Conservation (phyloP, 2,113 vertebrate species). For the Felis catus region DNA sequence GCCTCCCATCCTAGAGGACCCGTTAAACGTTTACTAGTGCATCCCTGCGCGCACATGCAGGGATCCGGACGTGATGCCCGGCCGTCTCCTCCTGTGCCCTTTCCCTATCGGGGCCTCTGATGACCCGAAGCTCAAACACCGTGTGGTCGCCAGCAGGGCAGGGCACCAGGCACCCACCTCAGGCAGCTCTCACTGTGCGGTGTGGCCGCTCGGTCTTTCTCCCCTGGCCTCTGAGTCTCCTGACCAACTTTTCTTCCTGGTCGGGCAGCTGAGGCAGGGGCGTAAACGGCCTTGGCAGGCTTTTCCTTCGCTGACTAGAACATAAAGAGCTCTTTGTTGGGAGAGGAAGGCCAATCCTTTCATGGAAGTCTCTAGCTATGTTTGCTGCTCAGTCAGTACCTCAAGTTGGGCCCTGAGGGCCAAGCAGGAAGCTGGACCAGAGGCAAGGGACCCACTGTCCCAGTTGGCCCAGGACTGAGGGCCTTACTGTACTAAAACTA, state of each 20-base stretch:
- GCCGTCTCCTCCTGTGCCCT: neutral
- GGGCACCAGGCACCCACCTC: neutral
- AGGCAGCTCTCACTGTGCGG: no score
- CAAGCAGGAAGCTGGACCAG: neutral
- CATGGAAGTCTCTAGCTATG: neutral
- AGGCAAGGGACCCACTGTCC: neutral
- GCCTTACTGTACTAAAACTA: neutral
- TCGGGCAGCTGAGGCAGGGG: neutral
- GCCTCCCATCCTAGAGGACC: neutral
- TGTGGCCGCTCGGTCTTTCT: neutral
- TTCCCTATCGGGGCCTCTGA: neutral
- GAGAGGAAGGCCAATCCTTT: neutral
- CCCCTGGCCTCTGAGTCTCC: accelerated
- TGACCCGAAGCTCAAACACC: neutral
- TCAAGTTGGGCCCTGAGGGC: neutral
- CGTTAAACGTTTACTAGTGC: no score
- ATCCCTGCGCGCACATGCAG: accelerated
- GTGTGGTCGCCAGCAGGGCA: no score
- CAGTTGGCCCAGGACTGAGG: neutral
- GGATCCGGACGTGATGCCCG: accelerated
- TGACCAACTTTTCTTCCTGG: neutral
- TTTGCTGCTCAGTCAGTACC: neutral
- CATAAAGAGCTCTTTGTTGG: neutral
- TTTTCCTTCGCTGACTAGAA: neutral
- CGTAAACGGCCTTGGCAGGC: neutral